A percentile compares a stretch with the other conserved stretches of the same genome.
These are phyloP conservation scores for Hirundichthys speculiger DNA, from an alignment of 2,113 vertebrate species.

Conservation along the genomic window DNA sequence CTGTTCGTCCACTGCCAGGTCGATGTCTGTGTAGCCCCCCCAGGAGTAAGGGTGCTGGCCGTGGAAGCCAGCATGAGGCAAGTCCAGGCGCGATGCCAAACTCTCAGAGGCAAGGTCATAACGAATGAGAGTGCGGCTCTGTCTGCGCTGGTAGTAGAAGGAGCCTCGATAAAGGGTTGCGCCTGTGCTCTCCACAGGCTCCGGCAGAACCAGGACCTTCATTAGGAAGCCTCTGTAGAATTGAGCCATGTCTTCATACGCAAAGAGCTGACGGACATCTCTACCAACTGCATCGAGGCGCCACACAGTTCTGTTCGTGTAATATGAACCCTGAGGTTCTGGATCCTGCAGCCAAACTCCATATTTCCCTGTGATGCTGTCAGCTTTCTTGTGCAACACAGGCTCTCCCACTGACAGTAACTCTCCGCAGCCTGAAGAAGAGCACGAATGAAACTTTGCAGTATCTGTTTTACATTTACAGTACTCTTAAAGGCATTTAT, in stretches of 20 bases:
- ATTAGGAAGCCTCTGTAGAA: conserved; percentile 85
- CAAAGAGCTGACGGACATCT: conserved; percentile 88
- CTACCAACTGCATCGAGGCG: conserved; percentile 87
- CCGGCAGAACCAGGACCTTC: conserved; percentile 86
- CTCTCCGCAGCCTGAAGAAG: conserved; percentile 85
- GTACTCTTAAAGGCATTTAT: background rate
- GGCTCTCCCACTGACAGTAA: conserved; percentile 88
- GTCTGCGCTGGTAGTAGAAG: conserved; percentile 88
- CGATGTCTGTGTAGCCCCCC: conserved; percentile 94
- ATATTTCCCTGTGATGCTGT: conserved; percentile 90
- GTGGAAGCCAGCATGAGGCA: conserved; percentile 85
- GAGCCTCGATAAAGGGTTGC: conserved; percentile 85
- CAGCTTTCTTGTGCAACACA: conserved; percentile 85
- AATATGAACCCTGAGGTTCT: conserved; percentile 75
- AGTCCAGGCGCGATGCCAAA: conserved; percentile 78
- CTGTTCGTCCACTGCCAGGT: conserved; percentile 87
- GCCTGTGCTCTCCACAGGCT: conserved; percentile 88
- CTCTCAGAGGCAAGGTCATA: conserved; percentile 85
- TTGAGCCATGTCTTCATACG: conserved; percentile 84
- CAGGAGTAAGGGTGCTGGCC: conserved; percentile 92
- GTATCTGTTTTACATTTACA: background rate
- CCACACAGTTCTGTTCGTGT: conserved; percentile 87
- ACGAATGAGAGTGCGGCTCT: conserved; percentile 82
- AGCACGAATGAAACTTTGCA: background rate
- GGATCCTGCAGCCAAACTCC: conserved; percentile 95